Conservation (phyloP, 2,113 vertebrate genomes). For the Clinocottus analis region DNA sequence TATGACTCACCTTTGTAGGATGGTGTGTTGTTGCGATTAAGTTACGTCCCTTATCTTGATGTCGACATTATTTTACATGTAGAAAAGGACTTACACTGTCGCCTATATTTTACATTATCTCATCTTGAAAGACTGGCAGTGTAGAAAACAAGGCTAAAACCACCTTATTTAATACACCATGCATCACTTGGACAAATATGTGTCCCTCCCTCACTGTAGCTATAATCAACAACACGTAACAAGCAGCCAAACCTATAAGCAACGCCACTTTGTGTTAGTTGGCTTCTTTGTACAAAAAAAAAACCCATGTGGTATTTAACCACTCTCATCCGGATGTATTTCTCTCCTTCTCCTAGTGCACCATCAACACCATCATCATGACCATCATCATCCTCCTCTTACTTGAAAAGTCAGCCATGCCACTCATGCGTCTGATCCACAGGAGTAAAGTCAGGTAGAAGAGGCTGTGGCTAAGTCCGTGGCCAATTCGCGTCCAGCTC, state of each 20-base stretch:
- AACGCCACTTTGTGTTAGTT: background rate
- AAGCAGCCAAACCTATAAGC: background rate
- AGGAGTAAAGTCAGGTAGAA: constrained; percentile 78
- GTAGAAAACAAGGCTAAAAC: background rate
- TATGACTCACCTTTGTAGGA: constrained; percentile 13
- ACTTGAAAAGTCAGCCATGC: constrained; percentile 84
- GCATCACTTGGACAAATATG: background rate
- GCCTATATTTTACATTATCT: background rate
- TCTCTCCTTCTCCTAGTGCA: background rate
- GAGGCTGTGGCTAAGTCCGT: constrained; percentile 69
- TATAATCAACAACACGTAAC: background rate
- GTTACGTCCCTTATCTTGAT: constrained; percentile 18
- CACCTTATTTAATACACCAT: background rate
- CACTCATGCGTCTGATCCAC: constrained; percentile 77
- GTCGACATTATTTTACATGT: background rate
- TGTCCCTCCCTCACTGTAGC: background rate
- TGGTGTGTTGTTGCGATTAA: constrained; percentile 7
- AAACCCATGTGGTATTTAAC: background rate
- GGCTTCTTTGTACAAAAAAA: background rate
- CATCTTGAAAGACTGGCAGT: background rate
- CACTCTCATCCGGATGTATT: background rate
- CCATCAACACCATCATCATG: background rate
- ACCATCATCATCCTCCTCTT: constrained; percentile 54
- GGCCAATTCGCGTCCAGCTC: constrained; percentile 66
- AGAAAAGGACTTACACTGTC: background rate